Conservation (phyloP, 2,113 vertebrate species). For the Phocoena sinus region DNA sequence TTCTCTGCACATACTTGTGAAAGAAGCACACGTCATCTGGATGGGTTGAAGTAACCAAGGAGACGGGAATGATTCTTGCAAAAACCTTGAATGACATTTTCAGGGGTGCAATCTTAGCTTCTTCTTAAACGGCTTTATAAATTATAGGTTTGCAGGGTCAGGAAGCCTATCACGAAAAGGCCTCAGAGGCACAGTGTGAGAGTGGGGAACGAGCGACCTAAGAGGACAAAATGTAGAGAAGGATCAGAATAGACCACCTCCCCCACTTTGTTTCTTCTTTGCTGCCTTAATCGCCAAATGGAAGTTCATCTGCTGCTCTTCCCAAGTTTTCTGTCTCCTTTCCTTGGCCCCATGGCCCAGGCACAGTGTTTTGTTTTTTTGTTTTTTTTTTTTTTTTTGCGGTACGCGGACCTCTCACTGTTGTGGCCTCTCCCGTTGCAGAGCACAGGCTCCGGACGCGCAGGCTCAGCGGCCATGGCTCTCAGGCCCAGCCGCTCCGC, state of each 20-base stretch:
- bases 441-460: too few relatives aligned
- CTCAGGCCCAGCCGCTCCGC: too few relatives aligned
- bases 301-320: background rate
- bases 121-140: background rate
- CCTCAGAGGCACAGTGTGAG: background rate
- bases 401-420: too few relatives aligned
- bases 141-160: background rate
- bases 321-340: accelerated
- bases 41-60: conserved; percentile 24
- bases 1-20: background rate
- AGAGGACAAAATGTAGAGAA: background rate
- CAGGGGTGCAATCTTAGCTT: background rate
- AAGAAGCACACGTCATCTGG: background rate
- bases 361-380: too few relatives aligned
- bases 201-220: accelerated
- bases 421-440: too few relatives aligned
- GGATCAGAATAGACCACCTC: accelerated
- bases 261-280: background rate
- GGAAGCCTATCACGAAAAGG: background rate
- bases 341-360: background rate
- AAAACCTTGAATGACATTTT: conserved; percentile 28
- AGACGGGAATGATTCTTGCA: conserved; percentile 29
- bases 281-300: background rate
- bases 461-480: too few relatives aligned
- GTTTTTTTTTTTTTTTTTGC: too few relatives aligned